These are phyloP conservation scores for Polydesmus complanatus DNA, from an alignment of 2,888 invertebrate species.

Conservation along the genomic window DNA sequence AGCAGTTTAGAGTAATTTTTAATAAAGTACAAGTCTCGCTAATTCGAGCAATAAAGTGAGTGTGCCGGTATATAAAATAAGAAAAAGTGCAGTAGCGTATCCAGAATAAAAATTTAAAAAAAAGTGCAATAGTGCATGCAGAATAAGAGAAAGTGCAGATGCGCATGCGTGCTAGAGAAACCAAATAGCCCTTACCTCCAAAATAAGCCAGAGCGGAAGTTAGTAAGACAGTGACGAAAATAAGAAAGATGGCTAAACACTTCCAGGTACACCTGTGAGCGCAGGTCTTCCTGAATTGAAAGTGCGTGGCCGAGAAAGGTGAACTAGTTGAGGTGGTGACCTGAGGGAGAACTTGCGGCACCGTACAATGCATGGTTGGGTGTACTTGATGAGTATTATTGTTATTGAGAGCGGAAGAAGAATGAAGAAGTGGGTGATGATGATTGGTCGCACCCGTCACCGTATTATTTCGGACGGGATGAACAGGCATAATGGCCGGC, in stretches of 20 bases:
- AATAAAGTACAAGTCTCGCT: too few species aligned
- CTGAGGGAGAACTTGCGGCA: background rate
- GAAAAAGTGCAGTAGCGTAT: too few species aligned
- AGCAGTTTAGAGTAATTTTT: too few species aligned
- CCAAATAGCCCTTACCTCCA: too few species aligned
- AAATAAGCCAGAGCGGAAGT: constrained; percentile 72
- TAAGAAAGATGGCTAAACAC: constrained; percentile 76
- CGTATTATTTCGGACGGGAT: constrained; percentile 55
- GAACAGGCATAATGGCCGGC: constrained; percentile 41
- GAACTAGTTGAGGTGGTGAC: background rate
- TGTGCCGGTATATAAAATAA: too few species aligned
- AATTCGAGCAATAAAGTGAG: too few species aligned
- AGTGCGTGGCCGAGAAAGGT: constrained; percentile 17
- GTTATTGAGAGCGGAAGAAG: constrained; percentile 40
- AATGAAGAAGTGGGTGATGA: constrained; percentile 51
- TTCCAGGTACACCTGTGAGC: constrained; percentile 62
- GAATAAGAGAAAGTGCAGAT: too few species aligned
- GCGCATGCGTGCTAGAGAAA: too few species aligned
- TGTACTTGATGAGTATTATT: background rate
- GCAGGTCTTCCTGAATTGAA: constrained; percentile 19
- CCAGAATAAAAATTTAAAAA: too few species aligned
- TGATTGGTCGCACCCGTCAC: constrained; percentile 29
- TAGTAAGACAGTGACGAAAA: constrained; percentile 66
- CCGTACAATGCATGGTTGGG: background rate
- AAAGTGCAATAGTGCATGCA: too few species aligned